Percentiles rank a stretch among this genome's conserved stretches.
These are phyloP conservation scores for Astyanax mexicanus DNA, from an alignment of 2,797 vertebrate species.

Conservation along the genomic window DNA sequence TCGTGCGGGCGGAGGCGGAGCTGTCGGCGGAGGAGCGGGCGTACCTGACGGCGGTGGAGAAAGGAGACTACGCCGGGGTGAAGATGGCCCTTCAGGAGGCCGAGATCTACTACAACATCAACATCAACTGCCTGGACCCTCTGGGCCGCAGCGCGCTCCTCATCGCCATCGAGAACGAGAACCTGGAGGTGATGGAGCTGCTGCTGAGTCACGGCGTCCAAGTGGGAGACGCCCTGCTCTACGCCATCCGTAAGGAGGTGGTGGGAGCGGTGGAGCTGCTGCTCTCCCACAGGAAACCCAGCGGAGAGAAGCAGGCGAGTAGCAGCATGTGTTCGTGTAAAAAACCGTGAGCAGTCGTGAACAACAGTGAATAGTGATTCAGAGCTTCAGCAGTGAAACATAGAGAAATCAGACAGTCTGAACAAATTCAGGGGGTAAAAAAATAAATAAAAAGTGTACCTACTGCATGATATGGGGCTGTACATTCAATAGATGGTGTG, in stretches of 20 bases:
- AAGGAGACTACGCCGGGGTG: constrained; percentile 86
- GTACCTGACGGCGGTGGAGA: constrained; percentile 87
- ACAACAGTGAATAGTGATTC: neutral
- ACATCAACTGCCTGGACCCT: constrained; percentile 88
- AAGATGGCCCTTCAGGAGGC: constrained; percentile 85
- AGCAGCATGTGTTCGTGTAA: constrained; percentile 1
- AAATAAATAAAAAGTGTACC: too few relatives aligned
- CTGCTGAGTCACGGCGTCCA: constrained; percentile 83
- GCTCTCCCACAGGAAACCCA: constrained; percentile 83
- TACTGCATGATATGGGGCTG: too few relatives aligned
- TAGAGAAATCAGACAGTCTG: too few relatives aligned
- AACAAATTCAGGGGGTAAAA: too few relatives aligned
- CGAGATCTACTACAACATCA: constrained; percentile 89
- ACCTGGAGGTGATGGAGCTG: constrained; percentile 89
- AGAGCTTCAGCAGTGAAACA: neutral
- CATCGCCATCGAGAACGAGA: constrained; percentile 90
- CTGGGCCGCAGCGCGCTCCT: constrained; percentile 86
- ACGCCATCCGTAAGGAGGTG: constrained; percentile 88
- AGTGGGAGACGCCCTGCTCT: constrained; percentile 85
- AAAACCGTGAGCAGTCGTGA: neutral
- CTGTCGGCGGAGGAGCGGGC: constrained; percentile 85
- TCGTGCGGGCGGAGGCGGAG: constrained; percentile 86
- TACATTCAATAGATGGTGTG: too few relatives aligned
- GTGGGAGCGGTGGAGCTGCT: constrained; percentile 89
- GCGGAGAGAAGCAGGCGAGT: constrained; percentile 85